Base-by-base conservation (phyloP, 2,888 invertebrate genomes). In the Platynereis dumerilii region DNA sequence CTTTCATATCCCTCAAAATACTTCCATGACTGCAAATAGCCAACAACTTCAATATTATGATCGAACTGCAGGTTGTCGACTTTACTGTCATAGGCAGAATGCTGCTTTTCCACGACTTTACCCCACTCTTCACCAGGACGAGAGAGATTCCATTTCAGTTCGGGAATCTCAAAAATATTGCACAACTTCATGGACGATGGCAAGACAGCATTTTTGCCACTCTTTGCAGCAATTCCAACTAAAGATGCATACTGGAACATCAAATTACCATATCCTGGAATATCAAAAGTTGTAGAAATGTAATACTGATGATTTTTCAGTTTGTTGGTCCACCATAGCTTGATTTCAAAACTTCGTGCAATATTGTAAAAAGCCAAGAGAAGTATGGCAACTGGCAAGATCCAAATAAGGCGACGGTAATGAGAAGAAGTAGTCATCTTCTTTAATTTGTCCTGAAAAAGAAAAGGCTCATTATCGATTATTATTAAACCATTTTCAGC, bases 11-110 rank as follows among this genome's bases (percentile, higher is more conserved):
- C 3, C 17, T 48, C 20, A 48, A 48, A 48, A 48, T 48, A 48
- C 22, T 48, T 48, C 48, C 48, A 48, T 22, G 48, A 48, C 22
- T 48, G 48, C 48, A 48, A n/a, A 48, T 20, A 48, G n/a, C 48
- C 48, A 48, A 48, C 48, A 48, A 48, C 48, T 22, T 48, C 48
- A 48, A 48, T 48, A 22, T 48, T 48, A n/a, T 48, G 48, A 22
- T n/a, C 48, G 17, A 48, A 48, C 7, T 48, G 7, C 48, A 48
- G 7, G 7, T 48, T 48, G 48, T n/a, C n/a, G 3, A 48, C 22
- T 20, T 20, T 48, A 12, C 7, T n/a, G 17, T 48, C 48, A 48
- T 20, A 48, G 7, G 20, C 22, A 7, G 48, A 48, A 48, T n/a
- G 22, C 17, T 48, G 5, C 10, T 22, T 48, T 22, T 48, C 48